Conservation (phyloP, 92 coral and sea anemone genomes). For the Zoanthus sociatus region DNA sequence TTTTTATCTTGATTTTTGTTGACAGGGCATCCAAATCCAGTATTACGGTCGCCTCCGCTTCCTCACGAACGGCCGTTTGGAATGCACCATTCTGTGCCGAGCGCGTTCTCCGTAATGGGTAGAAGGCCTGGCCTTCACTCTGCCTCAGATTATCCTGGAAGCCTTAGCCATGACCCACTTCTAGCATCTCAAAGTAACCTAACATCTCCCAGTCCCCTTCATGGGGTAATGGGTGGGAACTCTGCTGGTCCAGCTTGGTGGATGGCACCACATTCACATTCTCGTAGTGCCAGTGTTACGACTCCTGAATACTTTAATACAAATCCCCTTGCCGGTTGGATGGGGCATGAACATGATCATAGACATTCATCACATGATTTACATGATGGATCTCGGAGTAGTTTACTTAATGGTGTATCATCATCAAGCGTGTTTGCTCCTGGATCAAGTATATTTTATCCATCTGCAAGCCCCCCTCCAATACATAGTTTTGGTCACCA, state of each 20-base stretch:
- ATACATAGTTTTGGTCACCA: constrained; percentile 83
- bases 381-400: constrained; percentile 76
- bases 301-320: constrained; percentile 81
- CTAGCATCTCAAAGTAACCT: constrained; percentile 79
- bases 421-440: constrained; percentile 76
- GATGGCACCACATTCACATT: constrained; percentile 89
- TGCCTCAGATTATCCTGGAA: constrained; percentile 71
- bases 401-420: constrained; percentile 72
- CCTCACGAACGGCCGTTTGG: constrained; percentile 96
- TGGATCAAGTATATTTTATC: constrained; percentile 90
- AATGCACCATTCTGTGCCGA: constrained; percentile 77
- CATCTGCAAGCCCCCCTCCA: constrained; percentile 81
- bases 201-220: constrained; percentile 85
- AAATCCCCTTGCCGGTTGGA: constrained; percentile 85
- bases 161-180: constrained; percentile 83
- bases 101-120: constrained; percentile 97
- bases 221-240: constrained; percentile 79
- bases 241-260: constrained; percentile 93
- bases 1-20: constrained; percentile 40
- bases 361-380: constrained; percentile 70
- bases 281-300: constrained; percentile 74
- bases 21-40: constrained; percentile 90
- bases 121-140: constrained; percentile 86
- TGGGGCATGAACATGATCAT: constrained; percentile 95
- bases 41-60: constrained; percentile 96